Conservation (phyloP, 2,113 vertebrate genomes). For the Plectropomus leopardus region DNA sequence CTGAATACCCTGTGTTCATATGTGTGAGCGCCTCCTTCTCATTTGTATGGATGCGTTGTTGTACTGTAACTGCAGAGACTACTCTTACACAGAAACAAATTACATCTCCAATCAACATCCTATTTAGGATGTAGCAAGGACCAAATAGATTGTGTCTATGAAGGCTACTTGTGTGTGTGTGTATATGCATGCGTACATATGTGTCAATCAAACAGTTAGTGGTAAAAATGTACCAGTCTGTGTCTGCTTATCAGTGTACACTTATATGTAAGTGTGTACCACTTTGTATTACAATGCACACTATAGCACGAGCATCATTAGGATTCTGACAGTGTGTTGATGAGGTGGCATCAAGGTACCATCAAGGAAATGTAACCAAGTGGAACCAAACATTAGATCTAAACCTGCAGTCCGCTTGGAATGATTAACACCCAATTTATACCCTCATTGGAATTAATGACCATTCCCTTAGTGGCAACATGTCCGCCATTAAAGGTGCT, state of each 20-base stretch:
- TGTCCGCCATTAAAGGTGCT: constrained; percentile 11
- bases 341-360: constrained; percentile 34
- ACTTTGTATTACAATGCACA: constrained; percentile 8
- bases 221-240: constrained; percentile 12
- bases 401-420: constrained; percentile 23
- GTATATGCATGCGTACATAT: neutral
- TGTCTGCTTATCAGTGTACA: neutral
- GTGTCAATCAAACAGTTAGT: constrained; percentile 15
- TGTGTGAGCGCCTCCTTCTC: neutral
- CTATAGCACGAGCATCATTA: constrained; percentile 4
- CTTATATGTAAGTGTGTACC: constrained; percentile 10
- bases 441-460: constrained; percentile 39
- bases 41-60: constrained; percentile 26
- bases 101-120: constrained; percentile 35
- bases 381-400: constrained; percentile 49
- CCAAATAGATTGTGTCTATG: neutral
- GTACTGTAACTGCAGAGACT: constrained; percentile 2
- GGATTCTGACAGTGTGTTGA: constrained; percentile 32
- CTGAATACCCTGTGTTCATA: neutral
- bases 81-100: constrained; percentile 34
- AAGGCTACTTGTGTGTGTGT: neutral
- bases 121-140: constrained; percentile 10
- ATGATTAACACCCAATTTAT: constrained; percentile 47
- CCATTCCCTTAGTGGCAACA: constrained; percentile 9
- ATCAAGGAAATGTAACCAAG: constrained; percentile 45